A percentile compares a stretch with the other conserved stretches of the same genome.
Conservation (phyloP, 2,113 vertebrate genomes). For the Oncorhynchus nerka region DNA sequence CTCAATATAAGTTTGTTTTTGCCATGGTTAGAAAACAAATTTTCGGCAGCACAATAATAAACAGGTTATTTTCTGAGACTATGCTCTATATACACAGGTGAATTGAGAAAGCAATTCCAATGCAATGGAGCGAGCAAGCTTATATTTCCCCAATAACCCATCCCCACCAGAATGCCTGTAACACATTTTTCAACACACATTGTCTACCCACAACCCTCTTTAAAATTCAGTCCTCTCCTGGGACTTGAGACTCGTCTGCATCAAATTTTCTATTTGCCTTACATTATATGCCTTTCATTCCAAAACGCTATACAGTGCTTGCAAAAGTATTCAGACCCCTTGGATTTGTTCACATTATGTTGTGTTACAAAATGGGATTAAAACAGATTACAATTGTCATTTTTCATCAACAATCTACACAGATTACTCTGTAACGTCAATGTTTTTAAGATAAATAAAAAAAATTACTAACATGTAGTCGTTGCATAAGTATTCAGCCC, state of each 20-base stretch:
- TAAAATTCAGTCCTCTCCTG: not conserved
- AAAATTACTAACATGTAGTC: too few species aligned
- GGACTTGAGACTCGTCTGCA: not conserved
- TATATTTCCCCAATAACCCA: slow-evolving; percentile 60
- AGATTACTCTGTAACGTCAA: too few species aligned
- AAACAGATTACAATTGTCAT: too few species aligned
- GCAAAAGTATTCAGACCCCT: too few species aligned
- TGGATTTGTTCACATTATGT: too few species aligned
- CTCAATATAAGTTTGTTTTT: slow-evolving; percentile 44
- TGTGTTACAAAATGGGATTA: too few species aligned
- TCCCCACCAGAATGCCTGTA: slow-evolving; percentile 34
- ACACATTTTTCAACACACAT: slow-evolving; percentile 29
- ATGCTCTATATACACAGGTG: slow-evolving; percentile 45
- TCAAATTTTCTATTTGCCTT: not conserved
- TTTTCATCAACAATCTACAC: too few species aligned
- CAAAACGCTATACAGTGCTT: too few species aligned
- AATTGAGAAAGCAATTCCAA: slow-evolving; percentile 61
- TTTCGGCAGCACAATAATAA: slow-evolving; percentile 38
- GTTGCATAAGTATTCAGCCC: too few species aligned
- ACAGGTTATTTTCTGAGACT: slow-evolving; percentile 48
- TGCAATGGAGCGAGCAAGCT: slow-evolving; percentile 52
- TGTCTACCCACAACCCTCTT: too few species aligned
- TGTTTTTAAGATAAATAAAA: too few species aligned
- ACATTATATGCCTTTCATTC: too few species aligned
- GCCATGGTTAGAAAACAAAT: not conserved